phyloP scores from a whole-genome alignment of 2,888 invertebrate species.

The Diploptera punctata region DNA sequence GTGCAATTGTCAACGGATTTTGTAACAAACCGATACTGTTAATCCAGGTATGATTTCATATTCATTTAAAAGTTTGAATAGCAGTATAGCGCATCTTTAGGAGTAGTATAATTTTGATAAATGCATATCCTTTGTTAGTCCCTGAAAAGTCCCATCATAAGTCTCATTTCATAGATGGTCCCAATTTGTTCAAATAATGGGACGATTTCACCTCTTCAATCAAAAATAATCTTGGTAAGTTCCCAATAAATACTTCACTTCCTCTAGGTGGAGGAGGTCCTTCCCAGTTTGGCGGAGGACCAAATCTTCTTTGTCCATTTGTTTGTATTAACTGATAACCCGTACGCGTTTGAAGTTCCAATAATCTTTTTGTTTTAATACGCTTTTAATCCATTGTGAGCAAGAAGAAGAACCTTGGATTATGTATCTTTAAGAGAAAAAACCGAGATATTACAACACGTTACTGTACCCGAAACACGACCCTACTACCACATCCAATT shows the following conservation, averaged over 20 bases:
- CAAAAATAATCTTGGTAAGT: slow-evolving; percentile 76
- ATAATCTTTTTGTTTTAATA: not conserved
- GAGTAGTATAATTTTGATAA: slow-evolving; percentile 66
- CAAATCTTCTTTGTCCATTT: slow-evolving; percentile 80
- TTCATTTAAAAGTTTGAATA: slow-evolving; percentile 64
- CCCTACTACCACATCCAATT: too few species aligned
- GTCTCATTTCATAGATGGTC: slow-evolving; percentile 73
- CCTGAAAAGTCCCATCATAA: slow-evolving; percentile 88
- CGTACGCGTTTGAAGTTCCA: slow-evolving; percentile 51
- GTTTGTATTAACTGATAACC: slow-evolving; percentile 71
- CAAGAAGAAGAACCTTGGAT: too few species aligned
- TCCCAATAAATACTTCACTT: slow-evolving; percentile 81
- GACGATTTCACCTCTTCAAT: slow-evolving; percentile 81
- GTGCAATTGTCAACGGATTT: slow-evolving; percentile 86
- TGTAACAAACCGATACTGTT: slow-evolving; percentile 74
- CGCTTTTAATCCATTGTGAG: too few species aligned
- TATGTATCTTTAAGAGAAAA: too few species aligned
- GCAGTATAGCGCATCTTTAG: slow-evolving; percentile 36
- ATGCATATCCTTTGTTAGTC: slow-evolving; percentile 80
- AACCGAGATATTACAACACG: too few species aligned
- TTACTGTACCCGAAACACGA: too few species aligned
- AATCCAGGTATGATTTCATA: slow-evolving; percentile 69
- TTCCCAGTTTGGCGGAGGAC: slow-evolving; percentile 65
- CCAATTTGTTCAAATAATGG: slow-evolving; percentile 73
- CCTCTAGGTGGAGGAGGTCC: slow-evolving; percentile 67